A percentile compares a stretch with the other conserved stretches of the same genome.
Conservation (phyloP, 2,888 invertebrate species). For the Eudemis profundana region DNA sequence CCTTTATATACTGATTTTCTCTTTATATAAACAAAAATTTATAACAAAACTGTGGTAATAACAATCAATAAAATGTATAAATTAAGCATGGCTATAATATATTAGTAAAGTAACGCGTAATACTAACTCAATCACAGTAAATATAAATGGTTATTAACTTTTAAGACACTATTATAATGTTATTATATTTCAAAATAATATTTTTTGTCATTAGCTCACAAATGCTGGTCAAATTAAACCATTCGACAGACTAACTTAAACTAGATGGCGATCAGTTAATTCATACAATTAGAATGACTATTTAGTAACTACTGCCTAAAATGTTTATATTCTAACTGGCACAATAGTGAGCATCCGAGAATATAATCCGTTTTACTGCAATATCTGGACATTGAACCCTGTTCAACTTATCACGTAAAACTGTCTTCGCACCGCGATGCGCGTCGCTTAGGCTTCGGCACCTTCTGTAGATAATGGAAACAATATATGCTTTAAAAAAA, state of each 20-base stretch:
- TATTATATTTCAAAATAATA: slow-evolving; percentile 45
- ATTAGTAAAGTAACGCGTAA: slow-evolving; percentile 46
- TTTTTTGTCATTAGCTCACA: slow-evolving; percentile 35
- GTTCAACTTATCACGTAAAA: slow-evolving; percentile 74
- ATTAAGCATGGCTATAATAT: slow-evolving; percentile 59
- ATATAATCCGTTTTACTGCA: slow-evolving; percentile 63
- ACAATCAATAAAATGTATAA: slow-evolving; percentile 47
- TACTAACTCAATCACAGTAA: slow-evolving; percentile 80
- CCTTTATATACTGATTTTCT: slow-evolving; percentile 39
- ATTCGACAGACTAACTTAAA: slow-evolving; percentile 53
- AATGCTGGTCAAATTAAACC: slow-evolving; percentile 32
- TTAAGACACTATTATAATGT: slow-evolving; percentile 47
- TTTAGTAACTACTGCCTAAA: slow-evolving; percentile 71
- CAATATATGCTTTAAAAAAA: slow-evolving; percentile 11
- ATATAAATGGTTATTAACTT: slow-evolving; percentile 64
- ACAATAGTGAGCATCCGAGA: slow-evolving; percentile 81
- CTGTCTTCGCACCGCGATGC: slow-evolving; percentile 50
- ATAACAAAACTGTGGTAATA: slow-evolving; percentile 42
- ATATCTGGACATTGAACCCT: slow-evolving; percentile 72
- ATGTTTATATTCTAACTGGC: slow-evolving; percentile 77
- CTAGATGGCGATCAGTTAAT: slow-evolving; percentile 57
- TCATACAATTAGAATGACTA: slow-evolving; percentile 64
- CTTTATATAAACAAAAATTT: slow-evolving; percentile 37
- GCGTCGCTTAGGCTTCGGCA: slow-evolving; percentile 68
- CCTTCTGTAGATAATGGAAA: slow-evolving; percentile 63